phyloP scores from a whole-genome alignment of 2,797 vertebrate genomes.

The Mycteria americana region DNA sequence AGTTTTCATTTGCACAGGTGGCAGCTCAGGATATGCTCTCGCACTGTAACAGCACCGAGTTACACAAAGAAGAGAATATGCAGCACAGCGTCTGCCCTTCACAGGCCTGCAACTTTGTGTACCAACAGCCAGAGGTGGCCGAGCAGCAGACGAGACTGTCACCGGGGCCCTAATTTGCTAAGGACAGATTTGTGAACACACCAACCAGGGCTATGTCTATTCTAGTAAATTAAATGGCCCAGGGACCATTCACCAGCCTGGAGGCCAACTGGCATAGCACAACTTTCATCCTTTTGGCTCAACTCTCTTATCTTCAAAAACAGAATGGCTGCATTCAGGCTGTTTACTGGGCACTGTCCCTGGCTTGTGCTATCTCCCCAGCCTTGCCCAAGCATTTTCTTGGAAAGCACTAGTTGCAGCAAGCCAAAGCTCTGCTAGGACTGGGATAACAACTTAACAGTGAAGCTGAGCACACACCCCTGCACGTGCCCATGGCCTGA shows the following conservation, averaged over 20 bases:
- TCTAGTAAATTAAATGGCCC: background rate
- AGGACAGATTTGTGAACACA: slow-evolving; percentile 1
- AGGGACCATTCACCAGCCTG: background rate
- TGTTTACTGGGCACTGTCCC: background rate
- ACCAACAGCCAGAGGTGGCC: background rate
- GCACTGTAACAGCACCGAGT: background rate
- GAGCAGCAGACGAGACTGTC: background rate
- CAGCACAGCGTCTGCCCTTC: background rate
- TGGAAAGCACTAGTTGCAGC: background rate
- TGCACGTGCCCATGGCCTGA: background rate
- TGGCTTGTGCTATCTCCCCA: background rate
- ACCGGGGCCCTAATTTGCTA: background rate
- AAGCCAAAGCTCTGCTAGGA: background rate
- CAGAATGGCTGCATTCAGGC: background rate
- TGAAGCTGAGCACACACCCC: background rate
- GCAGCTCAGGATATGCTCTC: background rate
- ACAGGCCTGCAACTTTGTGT: background rate
- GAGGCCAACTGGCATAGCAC: background rate
- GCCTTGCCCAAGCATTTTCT: background rate
- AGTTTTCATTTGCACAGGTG: slow-evolving; percentile 47
- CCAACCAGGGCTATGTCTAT: background rate
- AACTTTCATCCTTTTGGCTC: background rate
- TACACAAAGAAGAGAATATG: background rate
- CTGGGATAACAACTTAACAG: background rate
- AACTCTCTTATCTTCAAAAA: background rate